These are phyloP conservation scores for Hedya salicella DNA, from an alignment of 2,888 invertebrate genomes.

Conservation along the genomic window DNA sequence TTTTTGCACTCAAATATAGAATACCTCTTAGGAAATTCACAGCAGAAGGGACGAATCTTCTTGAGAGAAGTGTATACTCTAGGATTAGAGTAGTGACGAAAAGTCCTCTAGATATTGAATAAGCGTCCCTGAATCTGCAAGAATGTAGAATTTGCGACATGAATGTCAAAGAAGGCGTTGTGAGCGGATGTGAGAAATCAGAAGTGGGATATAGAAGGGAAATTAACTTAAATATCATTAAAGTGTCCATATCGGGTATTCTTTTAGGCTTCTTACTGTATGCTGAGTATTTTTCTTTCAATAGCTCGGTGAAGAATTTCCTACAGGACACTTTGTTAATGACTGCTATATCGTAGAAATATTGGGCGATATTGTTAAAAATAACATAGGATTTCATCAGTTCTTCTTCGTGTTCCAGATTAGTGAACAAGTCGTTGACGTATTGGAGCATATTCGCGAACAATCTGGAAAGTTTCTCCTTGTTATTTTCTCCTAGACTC, in stretches of 20 bases:
- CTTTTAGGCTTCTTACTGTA: slow-evolving; percentile 85
- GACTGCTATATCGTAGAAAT: slow-evolving; percentile 89
- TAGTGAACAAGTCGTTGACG: slow-evolving; percentile 87
- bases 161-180: slow-evolving; percentile 93
- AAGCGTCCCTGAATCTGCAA: slow-evolving; percentile 86
- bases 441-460: slow-evolving; percentile 92
- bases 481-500: slow-evolving; percentile 91
- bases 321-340: slow-evolving; percentile 88
- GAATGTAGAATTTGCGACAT: slow-evolving; percentile 91
- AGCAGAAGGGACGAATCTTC: slow-evolving; percentile 91
- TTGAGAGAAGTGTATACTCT: slow-evolving; percentile 92
- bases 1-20: slow-evolving; percentile 89
- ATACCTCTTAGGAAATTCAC: slow-evolving; percentile 92
- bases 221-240: slow-evolving; percentile 93
- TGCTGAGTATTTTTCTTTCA: slow-evolving; percentile 89
- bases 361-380: slow-evolving; percentile 84
- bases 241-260: slow-evolving; percentile 88
- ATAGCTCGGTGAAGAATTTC: slow-evolving; percentile 87
- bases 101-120: slow-evolving; percentile 91
- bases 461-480: slow-evolving; percentile 89
- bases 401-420: slow-evolving; percentile 64
- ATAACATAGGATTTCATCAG: slow-evolving; percentile 85
- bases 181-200: slow-evolving; percentile 94
- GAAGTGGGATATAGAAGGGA: slow-evolving; percentile 94
- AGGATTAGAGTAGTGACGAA: slow-evolving; percentile 89